Base-by-base conservation (phyloP, 2,113 vertebrate genomes). In the Hyperopisus bebe region DNA sequence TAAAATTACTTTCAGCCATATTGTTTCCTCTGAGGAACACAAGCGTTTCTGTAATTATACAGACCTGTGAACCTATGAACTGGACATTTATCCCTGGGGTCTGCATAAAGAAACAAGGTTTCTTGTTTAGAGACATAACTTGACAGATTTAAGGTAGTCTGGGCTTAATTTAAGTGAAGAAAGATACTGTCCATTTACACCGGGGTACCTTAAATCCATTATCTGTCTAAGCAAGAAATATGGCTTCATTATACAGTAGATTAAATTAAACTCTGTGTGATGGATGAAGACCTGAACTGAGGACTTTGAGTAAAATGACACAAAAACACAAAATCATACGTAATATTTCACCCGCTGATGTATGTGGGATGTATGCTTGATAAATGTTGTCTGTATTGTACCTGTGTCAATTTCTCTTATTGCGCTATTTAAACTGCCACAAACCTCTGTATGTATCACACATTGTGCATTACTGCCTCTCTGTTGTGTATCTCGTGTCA, bases 1-100 rank as follows among this genome's bases (percentile, higher is more conserved):
- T 88, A 35, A 35, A 31, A 44, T n/a, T 80, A 42, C 50, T 35
- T 24, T 62, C 55, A 10, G 82, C 42, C 17, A 46, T 24, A 84
- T 47, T 19, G 39, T 47, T 46, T 46, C 39, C 82, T 46, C 39
- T 21, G 21, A 42, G 3, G 82, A 21, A 46, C 82, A 47, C 19
- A 11, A 84, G 44, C n/a, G 42, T n/a, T 84, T 84, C 44, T 47
- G 44, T 84, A 84, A 84, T 84, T 84, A 47, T 47, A 84, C 82
- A 10, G 42, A 4, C 82, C 39, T 84, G 82, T 84, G 82, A 84
- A 47, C 17, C 31, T 44, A 46, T 44, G 39, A 82, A 82, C 35
- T 19, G 39, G 35, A 82, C 31, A 35, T 87, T 58, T 24, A 51
- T 44, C 31, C 35, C 53, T 39, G 27, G 62, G n/a, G 62, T 70